Conservation (phyloP, 1,140 invertebrate species). For the Battus philenor region DNA sequence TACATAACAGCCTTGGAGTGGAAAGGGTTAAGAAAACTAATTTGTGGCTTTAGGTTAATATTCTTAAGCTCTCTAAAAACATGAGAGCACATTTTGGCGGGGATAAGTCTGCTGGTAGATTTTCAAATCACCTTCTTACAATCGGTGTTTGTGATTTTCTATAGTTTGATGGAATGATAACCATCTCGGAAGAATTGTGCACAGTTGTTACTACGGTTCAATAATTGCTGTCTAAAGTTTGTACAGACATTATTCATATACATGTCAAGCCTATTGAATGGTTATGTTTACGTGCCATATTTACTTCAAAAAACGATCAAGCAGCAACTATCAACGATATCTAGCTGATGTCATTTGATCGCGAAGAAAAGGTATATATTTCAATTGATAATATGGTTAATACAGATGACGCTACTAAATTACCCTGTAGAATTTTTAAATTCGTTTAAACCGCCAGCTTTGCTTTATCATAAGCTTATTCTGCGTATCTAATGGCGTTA, state of each 20-base stretch:
- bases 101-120: neutral
- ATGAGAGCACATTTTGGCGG: conserved; percentile 36
- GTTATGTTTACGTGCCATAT: neutral
- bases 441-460: neutral
- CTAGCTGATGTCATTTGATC: neutral
- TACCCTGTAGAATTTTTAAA: neutral
- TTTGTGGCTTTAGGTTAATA: conserved; percentile 52
- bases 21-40: conserved; percentile 20
- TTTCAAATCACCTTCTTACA: too few relatives aligned
- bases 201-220: neutral
- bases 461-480: too few relatives aligned
- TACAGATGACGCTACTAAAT: too few relatives aligned
- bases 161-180: neutral
- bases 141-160: neutral
- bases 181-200: too few relatives aligned
- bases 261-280: too few relatives aligned
- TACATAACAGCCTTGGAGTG: too few relatives aligned
- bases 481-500: too few relatives aligned
- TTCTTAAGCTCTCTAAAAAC: conserved; percentile 46
- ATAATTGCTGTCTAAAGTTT: neutral
- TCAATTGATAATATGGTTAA: neutral
- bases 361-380: neutral
- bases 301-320: too few relatives aligned
- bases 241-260: neutral
- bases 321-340: too few relatives aligned